Evolutionary conservation across 2,113 vertebrate species (phyloP).

Genomic region (Chloebia gouldiae): DNA sequence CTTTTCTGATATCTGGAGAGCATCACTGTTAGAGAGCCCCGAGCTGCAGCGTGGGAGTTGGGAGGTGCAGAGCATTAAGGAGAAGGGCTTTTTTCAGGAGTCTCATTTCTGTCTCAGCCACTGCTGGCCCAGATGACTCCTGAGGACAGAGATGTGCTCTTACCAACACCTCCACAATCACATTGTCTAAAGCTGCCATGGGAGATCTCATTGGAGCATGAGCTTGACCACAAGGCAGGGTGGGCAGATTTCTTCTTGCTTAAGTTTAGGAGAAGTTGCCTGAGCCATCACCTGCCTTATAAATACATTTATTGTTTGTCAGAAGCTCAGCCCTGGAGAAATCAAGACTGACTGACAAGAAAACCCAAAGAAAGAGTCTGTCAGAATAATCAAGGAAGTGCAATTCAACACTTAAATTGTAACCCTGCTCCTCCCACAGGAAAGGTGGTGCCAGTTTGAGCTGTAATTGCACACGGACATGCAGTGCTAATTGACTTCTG

Average conservation of each 20-base stretch:
- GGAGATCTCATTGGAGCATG: accelerated
- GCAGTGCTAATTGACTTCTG: neutral
- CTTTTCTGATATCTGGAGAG: constrained; percentile 64
- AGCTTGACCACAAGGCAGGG: neutral
- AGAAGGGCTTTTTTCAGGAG: neutral
- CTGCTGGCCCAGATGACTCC: neutral
- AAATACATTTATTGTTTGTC: accelerated
- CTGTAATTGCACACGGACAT: constrained; percentile 9
- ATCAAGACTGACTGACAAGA: neutral
- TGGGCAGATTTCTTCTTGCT: neutral
- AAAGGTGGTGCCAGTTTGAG: neutral
- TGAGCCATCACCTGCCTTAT: neutral
- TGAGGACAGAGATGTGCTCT: neutral
- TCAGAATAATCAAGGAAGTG: neutral
- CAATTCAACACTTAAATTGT: constrained; percentile 19
- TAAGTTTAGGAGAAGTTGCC: neutral
- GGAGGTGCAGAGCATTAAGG: neutral
- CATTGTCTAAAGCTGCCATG: neutral
- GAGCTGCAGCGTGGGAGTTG: neutral
- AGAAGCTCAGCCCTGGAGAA: neutral
- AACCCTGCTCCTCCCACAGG: constrained; percentile 12
- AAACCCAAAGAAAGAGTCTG: neutral
- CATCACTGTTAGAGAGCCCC: neutral
- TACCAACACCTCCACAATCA: neutral
- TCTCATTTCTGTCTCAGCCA: neutral